Evolutionary conservation across 1,140 invertebrate species (phyloP).

Genomic region (Heliconius eleuchia): DNA sequence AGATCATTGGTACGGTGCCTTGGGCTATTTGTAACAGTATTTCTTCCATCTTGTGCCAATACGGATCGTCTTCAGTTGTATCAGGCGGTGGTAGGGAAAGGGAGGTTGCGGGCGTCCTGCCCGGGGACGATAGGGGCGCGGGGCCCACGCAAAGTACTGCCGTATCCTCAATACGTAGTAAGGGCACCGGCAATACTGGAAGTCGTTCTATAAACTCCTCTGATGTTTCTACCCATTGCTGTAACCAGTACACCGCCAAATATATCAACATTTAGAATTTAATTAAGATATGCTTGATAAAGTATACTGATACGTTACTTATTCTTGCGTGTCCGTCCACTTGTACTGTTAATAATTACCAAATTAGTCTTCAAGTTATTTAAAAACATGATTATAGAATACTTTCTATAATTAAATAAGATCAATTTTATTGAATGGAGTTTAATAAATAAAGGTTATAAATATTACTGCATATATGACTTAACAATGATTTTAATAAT

Average conservation of each 20-base stretch:
- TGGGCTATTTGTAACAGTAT: constrained; percentile 87
- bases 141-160: constrained; percentile 85
- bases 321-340: background rate
- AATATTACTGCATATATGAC: background rate
- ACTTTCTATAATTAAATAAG: background rate
- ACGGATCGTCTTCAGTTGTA: constrained; percentile 53
- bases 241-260: constrained; percentile 23
- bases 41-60: constrained; percentile 90
- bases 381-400: background rate
- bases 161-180: constrained; percentile 85
- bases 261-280: background rate
- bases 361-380: background rate
- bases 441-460: background rate
- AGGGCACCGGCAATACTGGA: constrained; percentile 86
- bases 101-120: constrained; percentile 73
- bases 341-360: constrained; percentile 1
- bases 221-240: constrained; percentile 80
- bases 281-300: background rate
- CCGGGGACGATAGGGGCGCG: constrained; percentile 74
- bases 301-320: background rate
- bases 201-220: constrained; percentile 77
- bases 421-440: background rate
- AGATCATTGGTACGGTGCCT: constrained; percentile 87
- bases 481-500: background rate
- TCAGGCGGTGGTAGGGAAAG: constrained; percentile 40